phyloP scores from a whole-genome alignment of 1,140 invertebrate genomes.

The Brachionus rubens region DNA sequence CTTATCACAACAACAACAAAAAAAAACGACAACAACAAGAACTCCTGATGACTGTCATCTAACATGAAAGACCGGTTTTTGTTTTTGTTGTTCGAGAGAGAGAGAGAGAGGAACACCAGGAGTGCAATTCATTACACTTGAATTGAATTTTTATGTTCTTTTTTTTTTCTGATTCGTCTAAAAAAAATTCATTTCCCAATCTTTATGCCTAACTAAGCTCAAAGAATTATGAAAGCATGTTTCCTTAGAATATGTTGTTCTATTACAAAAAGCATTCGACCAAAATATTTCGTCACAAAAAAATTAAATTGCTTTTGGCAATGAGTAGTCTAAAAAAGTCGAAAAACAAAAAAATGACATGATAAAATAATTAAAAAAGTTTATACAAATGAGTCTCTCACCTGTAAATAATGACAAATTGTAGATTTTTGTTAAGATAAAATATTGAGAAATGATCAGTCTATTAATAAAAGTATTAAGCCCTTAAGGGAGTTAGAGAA shows the following conservation, averaged over 20 bases:
- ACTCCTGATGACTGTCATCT: conserved; percentile 32
- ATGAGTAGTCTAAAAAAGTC: no score
- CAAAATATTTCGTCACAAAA: conserved; percentile 7
- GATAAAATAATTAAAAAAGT: conserved; percentile 38
- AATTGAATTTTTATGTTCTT: neutral
- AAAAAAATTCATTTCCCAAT: conserved; percentile 15
- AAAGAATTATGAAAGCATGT: neutral
- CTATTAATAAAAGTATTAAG: conserved; percentile 16
- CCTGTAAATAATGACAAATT: conserved; percentile 24
- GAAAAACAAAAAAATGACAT: conserved; percentile 1
- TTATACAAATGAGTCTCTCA: conserved; percentile 35
- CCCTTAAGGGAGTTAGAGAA: conserved; percentile 9
- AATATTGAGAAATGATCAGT: conserved; percentile 1
- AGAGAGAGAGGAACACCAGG: conserved; percentile 19
- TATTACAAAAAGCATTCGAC: neutral
- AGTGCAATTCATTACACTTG: conserved; percentile 28
- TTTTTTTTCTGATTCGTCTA: neutral
- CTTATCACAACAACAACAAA: conserved; percentile 14
- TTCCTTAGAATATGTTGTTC: neutral
- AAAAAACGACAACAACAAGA: neutral
- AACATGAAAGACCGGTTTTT: conserved; percentile 27
- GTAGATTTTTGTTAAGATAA: conserved; percentile 26
- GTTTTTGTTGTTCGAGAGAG: neutral
- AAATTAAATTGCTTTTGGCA: neutral
- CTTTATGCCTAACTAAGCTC: conserved; percentile 4